Evolutionary conservation across 2,113 vertebrate genomes (phyloP).

Genomic region (Hipposideros armiger): DNA sequence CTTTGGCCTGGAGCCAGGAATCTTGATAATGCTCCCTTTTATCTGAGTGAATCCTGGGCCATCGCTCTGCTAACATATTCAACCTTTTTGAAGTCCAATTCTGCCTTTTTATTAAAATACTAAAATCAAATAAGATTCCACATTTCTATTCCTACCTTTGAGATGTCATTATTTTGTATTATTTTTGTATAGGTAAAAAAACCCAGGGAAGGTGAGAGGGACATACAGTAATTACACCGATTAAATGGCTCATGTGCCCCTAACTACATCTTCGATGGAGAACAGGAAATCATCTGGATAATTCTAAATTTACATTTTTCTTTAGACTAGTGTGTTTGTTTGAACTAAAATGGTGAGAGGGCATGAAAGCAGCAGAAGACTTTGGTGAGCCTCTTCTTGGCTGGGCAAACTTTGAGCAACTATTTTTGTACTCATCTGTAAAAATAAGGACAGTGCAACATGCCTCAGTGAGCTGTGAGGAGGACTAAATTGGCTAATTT

Average conservation of each 20-base stretch:
- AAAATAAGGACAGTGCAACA: background rate
- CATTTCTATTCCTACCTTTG: background rate
- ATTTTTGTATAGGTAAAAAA: background rate
- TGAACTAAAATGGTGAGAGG: background rate
- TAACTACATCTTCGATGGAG: background rate
- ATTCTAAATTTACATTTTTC: background rate
- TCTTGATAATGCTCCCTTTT: constrained; percentile 74
- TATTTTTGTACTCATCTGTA: background rate
- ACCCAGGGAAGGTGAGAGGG: background rate
- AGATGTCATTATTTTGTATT: background rate
- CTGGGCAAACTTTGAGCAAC: background rate
- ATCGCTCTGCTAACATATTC: constrained; percentile 35
- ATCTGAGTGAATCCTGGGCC: constrained; percentile 67
- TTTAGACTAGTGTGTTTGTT: background rate
- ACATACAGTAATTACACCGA: background rate
- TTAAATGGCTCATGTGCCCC: background rate
- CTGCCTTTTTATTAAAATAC: constrained; percentile 65
- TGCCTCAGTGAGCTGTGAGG: fast-evolving
- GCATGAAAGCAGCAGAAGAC: background rate
- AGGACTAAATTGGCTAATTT: background rate
- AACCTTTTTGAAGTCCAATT: constrained; percentile 58
- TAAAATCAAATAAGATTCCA: constrained; percentile 64
- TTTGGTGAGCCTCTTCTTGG: background rate
- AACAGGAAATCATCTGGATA: background rate
- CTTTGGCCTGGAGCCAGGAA: constrained; percentile 77